Base-by-base conservation (phyloP, 2,797 vertebrate species). In the Hydrocynus forskahlii region DNA sequence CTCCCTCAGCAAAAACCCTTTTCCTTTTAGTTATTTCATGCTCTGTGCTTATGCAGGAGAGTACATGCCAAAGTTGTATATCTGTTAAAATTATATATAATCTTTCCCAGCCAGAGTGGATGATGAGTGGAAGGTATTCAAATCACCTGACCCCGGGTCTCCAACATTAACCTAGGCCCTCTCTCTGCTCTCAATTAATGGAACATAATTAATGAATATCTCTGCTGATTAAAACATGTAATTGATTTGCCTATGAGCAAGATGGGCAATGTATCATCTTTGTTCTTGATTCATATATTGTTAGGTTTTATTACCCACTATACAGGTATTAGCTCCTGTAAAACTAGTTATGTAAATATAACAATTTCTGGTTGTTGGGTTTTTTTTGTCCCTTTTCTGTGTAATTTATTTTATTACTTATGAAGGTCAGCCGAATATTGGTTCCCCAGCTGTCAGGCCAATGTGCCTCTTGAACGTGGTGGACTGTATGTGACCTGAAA, bases 391-490 rank as follows among this genome's bases (percentile, higher is more conserved):
- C 35, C 21, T 38, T 69, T 21, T 19, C 0, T 7, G 13, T 52
- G 48, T 45, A 1, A 12, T 52, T 52, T 52, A 12, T 50, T 50
- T 13, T 12, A 2, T 7, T 8, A 21, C 8, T 38, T 45, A 25
- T 25, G 59, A 67, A 75, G 5, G 16, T 57, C 21, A 63, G 81
- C 52, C 76, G 79, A 69, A 84, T 73, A 14, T 66, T 69, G 43
- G 70, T 84, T 80, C 76, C 59, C 68, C 40, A 48, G 71, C 66
- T 79, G 78, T 79, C 68, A 83, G 62, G 76, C 76, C 62, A 69
- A 60, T 80, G 74, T 62, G 52, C 29, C 17, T 45, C 72, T 57
- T 76, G 75, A 76, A 19, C 50, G 40, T 80, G 74, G 78, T 70
- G 54, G 76, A 63, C 45, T 74, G 67, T n/a, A 45, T 57, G 25